Percentiles rank a stretch among this genome's conserved stretches.
Conservation (phyloP, 2,113 vertebrate species). For the Dipodomys ordii region DNA sequence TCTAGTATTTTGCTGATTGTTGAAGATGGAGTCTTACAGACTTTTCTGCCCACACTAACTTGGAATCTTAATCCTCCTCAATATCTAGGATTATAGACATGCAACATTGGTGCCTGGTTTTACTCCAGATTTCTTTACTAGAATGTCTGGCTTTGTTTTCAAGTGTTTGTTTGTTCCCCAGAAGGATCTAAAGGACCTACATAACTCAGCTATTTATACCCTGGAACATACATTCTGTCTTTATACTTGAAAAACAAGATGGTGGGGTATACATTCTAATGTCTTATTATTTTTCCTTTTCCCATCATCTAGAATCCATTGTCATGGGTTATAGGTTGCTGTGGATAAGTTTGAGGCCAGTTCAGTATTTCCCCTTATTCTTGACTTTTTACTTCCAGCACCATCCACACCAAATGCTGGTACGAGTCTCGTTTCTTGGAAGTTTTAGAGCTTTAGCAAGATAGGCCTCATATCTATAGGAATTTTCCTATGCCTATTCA, state of each 20-base stretch:
- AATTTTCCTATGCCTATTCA: not conserved
- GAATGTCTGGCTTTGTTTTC: not conserved
- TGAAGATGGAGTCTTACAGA: too few relatives aligned
- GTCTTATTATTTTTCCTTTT: not conserved
- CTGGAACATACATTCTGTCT: not conserved
- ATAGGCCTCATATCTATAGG: not conserved
- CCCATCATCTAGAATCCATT: not conserved
- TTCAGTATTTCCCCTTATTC: not conserved
- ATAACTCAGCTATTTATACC: not conserved
- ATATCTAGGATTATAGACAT: too few relatives aligned
- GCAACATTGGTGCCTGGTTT: too few relatives aligned
- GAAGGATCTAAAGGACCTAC: not conserved
- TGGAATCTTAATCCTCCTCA: too few relatives aligned
- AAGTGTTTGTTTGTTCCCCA: not conserved
- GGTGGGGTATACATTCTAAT: not conserved
- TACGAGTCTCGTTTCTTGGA: not conserved
- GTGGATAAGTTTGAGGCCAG: not conserved
- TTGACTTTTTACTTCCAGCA: not conserved
- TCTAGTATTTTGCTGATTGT: too few relatives aligned
- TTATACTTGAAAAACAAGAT: too few relatives aligned
- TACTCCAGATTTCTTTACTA: not conserved
- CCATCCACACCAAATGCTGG: not conserved
- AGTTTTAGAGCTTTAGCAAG: not conserved
- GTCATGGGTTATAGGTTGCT: not conserved
- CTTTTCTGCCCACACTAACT: too few relatives aligned